Evolutionary conservation across 2,888 invertebrate species (phyloP).

Genomic region (Pocota personata): DNA sequence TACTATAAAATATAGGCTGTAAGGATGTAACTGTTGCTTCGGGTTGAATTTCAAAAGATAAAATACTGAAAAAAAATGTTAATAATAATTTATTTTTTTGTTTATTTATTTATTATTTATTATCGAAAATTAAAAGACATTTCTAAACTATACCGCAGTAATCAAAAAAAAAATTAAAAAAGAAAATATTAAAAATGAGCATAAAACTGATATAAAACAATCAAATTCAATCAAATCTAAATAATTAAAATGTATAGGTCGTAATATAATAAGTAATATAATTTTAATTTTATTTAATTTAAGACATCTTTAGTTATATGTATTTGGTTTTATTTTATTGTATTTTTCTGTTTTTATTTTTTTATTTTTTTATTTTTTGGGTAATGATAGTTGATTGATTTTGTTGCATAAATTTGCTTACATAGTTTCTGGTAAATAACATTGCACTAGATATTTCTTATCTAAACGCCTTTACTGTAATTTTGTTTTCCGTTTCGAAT

Average conservation of each 20-base stretch:
- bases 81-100: neutral
- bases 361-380: neutral
- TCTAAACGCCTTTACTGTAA: constrained; percentile 36
- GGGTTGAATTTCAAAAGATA: neutral
- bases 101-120: neutral
- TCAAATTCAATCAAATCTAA: neutral
- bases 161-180: no score
- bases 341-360: no score
- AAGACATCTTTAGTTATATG: neutral
- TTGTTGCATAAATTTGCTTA: constrained; percentile 61
- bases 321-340: neutral
- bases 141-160: neutral
- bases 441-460: constrained; percentile 50
- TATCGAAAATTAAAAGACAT: neutral
- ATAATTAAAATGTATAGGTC: no score
- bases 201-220: neutral
- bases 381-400: constrained; percentile 31
- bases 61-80: neutral
- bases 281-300: neutral
- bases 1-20: neutral
- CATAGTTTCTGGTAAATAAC: constrained; percentile 33
- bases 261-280: no score
- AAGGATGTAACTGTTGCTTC: neutral
- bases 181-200: neutral
- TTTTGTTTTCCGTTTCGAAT: constrained; percentile 13